Conservation (phyloP, 2,113 vertebrate genomes). For the Cephalopholis sonnerati region DNA sequence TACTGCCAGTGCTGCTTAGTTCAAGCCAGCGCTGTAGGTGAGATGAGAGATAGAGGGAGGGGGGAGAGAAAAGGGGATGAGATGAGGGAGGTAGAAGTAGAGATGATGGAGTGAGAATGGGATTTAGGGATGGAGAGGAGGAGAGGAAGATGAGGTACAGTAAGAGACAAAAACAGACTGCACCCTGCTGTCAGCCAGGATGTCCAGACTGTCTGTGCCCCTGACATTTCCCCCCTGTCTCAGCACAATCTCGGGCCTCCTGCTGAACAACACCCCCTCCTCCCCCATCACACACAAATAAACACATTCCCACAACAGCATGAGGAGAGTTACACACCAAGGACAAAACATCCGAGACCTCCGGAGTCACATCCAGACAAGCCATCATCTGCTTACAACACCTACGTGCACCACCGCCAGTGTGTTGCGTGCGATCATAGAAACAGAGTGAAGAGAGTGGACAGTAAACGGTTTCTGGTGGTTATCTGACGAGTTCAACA, state of each 20-base stretch:
- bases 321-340: slow-evolving; percentile 26
- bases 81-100: not conserved
- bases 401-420: not conserved
- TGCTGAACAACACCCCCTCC: slow-evolving; percentile 41
- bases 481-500: too few species aligned
- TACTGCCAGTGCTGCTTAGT: slow-evolving; percentile 71
- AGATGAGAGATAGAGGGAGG: slow-evolving; percentile 20
- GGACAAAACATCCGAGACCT: slow-evolving; percentile 32
- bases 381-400: slow-evolving; percentile 6
- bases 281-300: not conserved
- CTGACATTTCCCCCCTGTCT: slow-evolving; percentile 61
- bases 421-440: not conserved
- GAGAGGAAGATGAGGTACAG: not conserved
- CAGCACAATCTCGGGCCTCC: slow-evolving; percentile 58
- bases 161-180: slow-evolving; percentile 39
- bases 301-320: slow-evolving; percentile 8
- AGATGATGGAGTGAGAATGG: slow-evolving; percentile 7
- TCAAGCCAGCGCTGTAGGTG: slow-evolving; percentile 45
- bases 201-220: slow-evolving; percentile 51
- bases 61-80: not conserved
- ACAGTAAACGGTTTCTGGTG: too few species aligned
- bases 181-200: slow-evolving; percentile 57
- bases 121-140: slow-evolving; percentile 3
- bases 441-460: too few species aligned
- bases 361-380: slow-evolving; percentile 1